Base-by-base conservation (phyloP, 2,797 vertebrate species). In the Hippoglossus hippoglossus region DNA sequence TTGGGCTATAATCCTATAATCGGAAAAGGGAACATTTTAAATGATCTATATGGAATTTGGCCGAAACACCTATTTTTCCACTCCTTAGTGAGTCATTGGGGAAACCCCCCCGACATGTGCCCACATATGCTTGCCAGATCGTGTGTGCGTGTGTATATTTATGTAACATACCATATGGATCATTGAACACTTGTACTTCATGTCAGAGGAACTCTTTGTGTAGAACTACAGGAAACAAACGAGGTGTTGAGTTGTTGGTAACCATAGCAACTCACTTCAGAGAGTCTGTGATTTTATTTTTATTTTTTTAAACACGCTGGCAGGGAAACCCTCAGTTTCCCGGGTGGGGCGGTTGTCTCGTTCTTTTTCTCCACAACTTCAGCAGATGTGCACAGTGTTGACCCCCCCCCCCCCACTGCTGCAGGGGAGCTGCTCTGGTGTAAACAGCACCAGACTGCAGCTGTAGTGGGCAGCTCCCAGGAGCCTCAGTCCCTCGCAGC, bases 81-180 rank as follows among this genome's bases (percentile, higher is more conserved):
- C 39, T 87, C 51, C 68, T 39, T 58, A 47, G 56, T 87, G 83
- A 91, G 79, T 92, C 89, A 88, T 59, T 15, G 41, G 46, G 79
- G 85, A 83, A 78, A 76, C 77, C 79, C 84, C 84, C 28, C 28
- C 28, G 2, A 75, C 83, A 71, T 44, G 9, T 63, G 71, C 60
- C 73, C 12, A 71, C 73, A 73, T 68, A 82, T 69, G 82, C 63
- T 52, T 34, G 47, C 67, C 80, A 73, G 80, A 87, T n/a, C 2
- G 41, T 12, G 39, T 71, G 41, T 60, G 57, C 63, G 41, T 41
- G 50, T 36, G 21, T 66, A 36, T 73, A 64, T 76, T 59, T 67
- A 39, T 44, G 19, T 67, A 72, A 65, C 81, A 72, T 65, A 65
- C 54, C 41, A 55, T 59, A 46, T 64, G 24, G 63, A 75, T 83